Percentiles rank a stretch among this genome's conserved stretches.
Evolutionary conservation across 2,888 invertebrate genomes (phyloP).

Genomic region (Plagiodera versicolora): DNA sequence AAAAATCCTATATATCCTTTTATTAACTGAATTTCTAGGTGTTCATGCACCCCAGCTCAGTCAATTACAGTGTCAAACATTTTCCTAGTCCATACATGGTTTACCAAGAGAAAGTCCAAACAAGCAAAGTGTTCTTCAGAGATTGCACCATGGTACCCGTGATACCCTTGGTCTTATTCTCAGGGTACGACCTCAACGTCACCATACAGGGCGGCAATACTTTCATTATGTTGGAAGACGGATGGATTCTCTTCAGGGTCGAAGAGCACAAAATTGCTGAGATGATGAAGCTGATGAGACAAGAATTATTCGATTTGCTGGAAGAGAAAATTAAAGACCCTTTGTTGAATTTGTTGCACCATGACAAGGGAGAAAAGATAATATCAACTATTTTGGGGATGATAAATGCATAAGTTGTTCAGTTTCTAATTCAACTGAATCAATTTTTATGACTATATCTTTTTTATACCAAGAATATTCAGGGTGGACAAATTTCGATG

Average conservation of each 20-base stretch:
- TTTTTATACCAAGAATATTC: too few species aligned
- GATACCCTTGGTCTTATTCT: slow-evolving; percentile 71
- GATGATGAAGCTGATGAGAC: slow-evolving; percentile 76
- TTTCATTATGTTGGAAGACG: slow-evolving; percentile 73
- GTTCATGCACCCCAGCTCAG: slow-evolving; percentile 74
- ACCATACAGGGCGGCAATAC: slow-evolving; percentile 74
- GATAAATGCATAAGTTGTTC: slow-evolving; percentile 24
- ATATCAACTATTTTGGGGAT: slow-evolving; percentile 72
- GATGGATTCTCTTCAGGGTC: slow-evolving; percentile 81
- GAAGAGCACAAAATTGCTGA: slow-evolving; percentile 81
- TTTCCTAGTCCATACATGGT: slow-evolving; percentile 77
- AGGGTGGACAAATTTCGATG: too few species aligned
- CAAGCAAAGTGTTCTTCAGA: slow-evolving; percentile 75
- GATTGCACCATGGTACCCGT: slow-evolving; percentile 82
- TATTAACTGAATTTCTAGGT: too few species aligned
- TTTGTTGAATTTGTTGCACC: slow-evolving; percentile 70
- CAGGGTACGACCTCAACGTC: slow-evolving; percentile 73
- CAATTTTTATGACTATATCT: too few species aligned
- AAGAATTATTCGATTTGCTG: slow-evolving; percentile 73
- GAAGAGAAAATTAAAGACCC: slow-evolving; percentile 86
- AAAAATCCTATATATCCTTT: too few species aligned
- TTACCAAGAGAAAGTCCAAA: slow-evolving; percentile 83
- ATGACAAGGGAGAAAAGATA: slow-evolving; percentile 74
- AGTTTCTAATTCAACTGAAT: too few species aligned
- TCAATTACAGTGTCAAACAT: slow-evolving; percentile 66